Base-by-base conservation (phyloP, 2,797 vertebrate species). In the Enteromius radiatus region DNA sequence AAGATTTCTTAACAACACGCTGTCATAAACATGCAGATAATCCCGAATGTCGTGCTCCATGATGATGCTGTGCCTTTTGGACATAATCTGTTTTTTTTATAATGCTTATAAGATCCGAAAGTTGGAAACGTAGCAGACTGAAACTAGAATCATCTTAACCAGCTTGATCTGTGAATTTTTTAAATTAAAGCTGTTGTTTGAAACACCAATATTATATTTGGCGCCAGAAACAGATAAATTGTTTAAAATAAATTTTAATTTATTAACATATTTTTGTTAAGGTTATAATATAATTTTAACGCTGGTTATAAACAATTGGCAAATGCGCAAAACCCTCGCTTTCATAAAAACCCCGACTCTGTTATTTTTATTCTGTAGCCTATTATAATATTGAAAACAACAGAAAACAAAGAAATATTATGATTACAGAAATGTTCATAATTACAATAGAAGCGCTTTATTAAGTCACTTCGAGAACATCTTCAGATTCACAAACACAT, bases 371-470 rank as follows among this genome's bases (percentile, higher is more conserved):
- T 56, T 56, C 17, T 49, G n/a, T n/a, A n/a, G n/a, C n/a, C 47
- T 49, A 6, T 49, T 21, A 11, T 10, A 23, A 23, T 23, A 23
- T 11, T 56, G 3, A 23, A 56, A 9, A 11, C 21, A 56, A 56
- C 5, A 21, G 6, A 54, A 54, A n/a, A 54, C 10, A 21, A 47
- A 47, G 5, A 17, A 5, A 17, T 45, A 45, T 43, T 26, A 69
- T 45, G 38, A 26, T 12, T 3, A 10, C n/a, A 70, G 28, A 9
- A 70, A 69, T 43, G 15, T 70, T 28, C 1, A 28, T 47, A 70
- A 70, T 28, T 17, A 47, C n/a, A n/a, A n/a, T n/a, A n/a, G 41
- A 70, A 70, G 41, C 14, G 23, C 43, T 47, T 70, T 70, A 47
- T 70, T 47, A 19, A 65, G 3, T 19, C 63, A 33, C 33, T 33